Evolutionary conservation across 2,113 vertebrate genomes (phyloP), one percentile per base, ranked within the genome.

Genomic region (Romanogobio albipinnatus): DNA sequence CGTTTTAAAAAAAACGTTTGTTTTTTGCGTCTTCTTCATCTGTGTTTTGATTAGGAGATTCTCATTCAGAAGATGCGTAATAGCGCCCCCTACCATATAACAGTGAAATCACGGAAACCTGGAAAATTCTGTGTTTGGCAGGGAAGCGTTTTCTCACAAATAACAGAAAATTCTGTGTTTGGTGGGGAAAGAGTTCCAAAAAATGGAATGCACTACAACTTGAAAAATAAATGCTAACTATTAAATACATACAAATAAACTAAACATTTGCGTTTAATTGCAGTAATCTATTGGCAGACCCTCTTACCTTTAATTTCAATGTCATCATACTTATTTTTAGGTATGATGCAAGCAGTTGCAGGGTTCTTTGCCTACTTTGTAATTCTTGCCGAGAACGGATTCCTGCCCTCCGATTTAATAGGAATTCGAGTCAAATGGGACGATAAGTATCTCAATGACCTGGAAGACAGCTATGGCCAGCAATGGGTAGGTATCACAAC

Each of bases 301-400:
- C 17, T 56, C 74, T 2, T 33, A 51, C 19, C 5, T 62, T 62
- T 19, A 7, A 79, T 45, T 47, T 64, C 10, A 64, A 66, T 81
- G 39, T 66, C 4, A 51, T 66, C 59, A 29, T 22, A 49, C 45
- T 58, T 17, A 47, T 71, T 43, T 56, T 36, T 79, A 92, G 91
- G 91, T 47, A 96, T 96, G 96, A 96, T 96, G 87, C 96, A 96
- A 88, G 95, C 96, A 0, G 89, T 95, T n/a, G 95, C 93, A 0
- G 96, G 95, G 17, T 96, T 96, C 82, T 96, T 96, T 86, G 92
- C 95, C 61, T 96, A 96, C 89, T 96, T 96, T 36, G 96, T 96
- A 76, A 96, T 96, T 89, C 92, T 96, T 91, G 96, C 95, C 0
- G 95, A 96, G 89, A 96, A 96, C 0, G 96, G 96, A 1, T 96